A percentile compares a stretch with the other conserved stretches of the same genome.
Evolutionary conservation across 1,140 invertebrate genomes (phyloP).

Genomic region (Vanessa tameamea): DNA sequence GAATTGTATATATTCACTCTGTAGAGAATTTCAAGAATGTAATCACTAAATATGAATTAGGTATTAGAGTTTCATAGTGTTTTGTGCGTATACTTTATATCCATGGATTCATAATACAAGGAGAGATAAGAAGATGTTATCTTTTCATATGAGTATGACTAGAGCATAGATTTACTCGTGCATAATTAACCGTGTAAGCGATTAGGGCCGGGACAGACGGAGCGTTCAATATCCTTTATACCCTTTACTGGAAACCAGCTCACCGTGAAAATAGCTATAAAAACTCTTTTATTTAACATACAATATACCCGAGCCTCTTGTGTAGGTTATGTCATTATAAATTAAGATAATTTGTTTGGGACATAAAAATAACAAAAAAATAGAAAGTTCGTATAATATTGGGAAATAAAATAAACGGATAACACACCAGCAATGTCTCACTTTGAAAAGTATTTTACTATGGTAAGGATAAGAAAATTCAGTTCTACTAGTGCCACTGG

Average conservation of each 20-base stretch:
- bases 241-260: slow-evolving; percentile 36
- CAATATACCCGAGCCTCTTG: background rate
- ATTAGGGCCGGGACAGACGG: slow-evolving; percentile 34
- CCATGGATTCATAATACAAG: background rate
- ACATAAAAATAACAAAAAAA: too few relatives aligned
- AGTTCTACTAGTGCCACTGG: too few relatives aligned
- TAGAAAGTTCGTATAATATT: too few relatives aligned
- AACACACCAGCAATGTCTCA: too few relatives aligned
- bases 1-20: too few relatives aligned
- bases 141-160: slow-evolving; percentile 4
- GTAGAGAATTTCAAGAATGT: too few relatives aligned
- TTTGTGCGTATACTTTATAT: too few relatives aligned
- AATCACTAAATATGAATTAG: too few relatives aligned
- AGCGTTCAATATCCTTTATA: slow-evolving; percentile 36
- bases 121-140: background rate
- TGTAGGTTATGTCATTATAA: background rate
- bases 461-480: too few relatives aligned
- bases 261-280: slow-evolving; percentile 33
- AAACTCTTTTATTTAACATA: slow-evolving; percentile 29
- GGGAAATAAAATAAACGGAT: too few relatives aligned
- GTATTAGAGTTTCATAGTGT: too few relatives aligned
- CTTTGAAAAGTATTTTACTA: too few relatives aligned
- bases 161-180: slow-evolving; percentile 11
- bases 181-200: slow-evolving; percentile 41
- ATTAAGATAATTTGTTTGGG: background rate